These are phyloP conservation scores for Manis javanica DNA, from an alignment of 2,797 vertebrate species.

Conservation along the genomic window DNA sequence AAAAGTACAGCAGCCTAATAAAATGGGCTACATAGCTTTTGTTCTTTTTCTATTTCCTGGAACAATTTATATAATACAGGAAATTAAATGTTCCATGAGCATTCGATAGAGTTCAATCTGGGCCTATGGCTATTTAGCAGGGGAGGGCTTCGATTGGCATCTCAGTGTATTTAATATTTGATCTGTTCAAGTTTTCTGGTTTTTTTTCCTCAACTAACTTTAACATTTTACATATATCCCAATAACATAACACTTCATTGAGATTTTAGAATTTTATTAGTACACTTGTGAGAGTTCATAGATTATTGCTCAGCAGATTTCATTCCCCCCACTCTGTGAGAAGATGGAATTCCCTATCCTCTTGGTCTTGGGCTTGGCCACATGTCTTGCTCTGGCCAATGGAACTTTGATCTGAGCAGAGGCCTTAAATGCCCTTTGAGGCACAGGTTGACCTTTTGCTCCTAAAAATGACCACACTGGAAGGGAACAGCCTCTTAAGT, in stretches of 20 bases:
- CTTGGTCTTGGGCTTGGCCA: not conserved
- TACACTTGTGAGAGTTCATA: not conserved
- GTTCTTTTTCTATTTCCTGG: not conserved
- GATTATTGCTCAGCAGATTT: not conserved
- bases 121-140: not conserved
- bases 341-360: not conserved
- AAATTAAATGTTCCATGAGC: not conserved
- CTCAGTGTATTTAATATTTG: not conserved
- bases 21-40: not conserved
- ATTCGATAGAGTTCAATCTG: not conserved
- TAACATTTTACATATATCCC: not conserved
- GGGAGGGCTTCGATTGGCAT: not conserved
- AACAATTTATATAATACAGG: not conserved
- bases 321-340: not conserved
- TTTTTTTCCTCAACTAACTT: not conserved
- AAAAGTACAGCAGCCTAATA: conserved; percentile 4
- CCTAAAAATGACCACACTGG: not conserved
- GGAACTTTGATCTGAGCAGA: not conserved
- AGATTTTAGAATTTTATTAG: not conserved
- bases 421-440: not conserved
- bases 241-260: not conserved
- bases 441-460: not conserved
- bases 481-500: not conserved
- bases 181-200: not conserved
- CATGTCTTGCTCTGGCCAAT: not conserved